Percentiles rank a stretch among this genome's conserved stretches.
Conservation (phyloP, 2,888 invertebrate species). For the Hypomecis punctinalis region DNA sequence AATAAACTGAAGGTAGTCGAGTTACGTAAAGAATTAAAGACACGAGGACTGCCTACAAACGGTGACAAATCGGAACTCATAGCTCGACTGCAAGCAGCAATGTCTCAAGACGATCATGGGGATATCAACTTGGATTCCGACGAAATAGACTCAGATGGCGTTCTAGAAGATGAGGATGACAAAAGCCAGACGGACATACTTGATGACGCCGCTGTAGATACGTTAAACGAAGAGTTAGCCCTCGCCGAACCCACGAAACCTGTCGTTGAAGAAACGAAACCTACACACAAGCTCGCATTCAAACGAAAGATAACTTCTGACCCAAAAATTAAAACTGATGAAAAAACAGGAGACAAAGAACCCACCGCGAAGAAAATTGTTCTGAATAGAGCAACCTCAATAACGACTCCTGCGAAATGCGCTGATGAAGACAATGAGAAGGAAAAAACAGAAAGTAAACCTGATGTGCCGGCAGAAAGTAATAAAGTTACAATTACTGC, state of each 20-base stretch:
- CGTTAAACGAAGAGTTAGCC: constrained; percentile 73
- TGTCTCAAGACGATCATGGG: constrained; percentile 76
- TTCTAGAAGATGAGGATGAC: constrained; percentile 84
- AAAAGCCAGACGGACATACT: constrained; percentile 76
- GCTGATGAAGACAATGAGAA: constrained; percentile 38
- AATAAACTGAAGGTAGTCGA: constrained; percentile 90
- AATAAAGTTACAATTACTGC: constrained; percentile 73
- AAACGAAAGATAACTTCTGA: constrained; percentile 70
- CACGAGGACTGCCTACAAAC: constrained; percentile 88
- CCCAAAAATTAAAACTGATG: constrained; percentile 55
- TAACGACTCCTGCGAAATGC: constrained; percentile 55
- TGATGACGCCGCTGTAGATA: constrained; percentile 70
- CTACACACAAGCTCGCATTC: constrained; percentile 42
- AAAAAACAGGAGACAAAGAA: constrained; percentile 67
- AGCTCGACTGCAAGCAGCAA: constrained; percentile 88
- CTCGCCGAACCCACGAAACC: constrained; percentile 63
- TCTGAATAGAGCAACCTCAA: constrained; percentile 82
- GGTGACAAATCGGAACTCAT: constrained; percentile 94
- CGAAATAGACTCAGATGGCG: constrained; percentile 82
- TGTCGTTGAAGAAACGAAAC: constrained; percentile 55
- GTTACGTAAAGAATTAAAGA: constrained; percentile 92
- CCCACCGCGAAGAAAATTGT: constrained; percentile 86
- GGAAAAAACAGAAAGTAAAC: constrained; percentile 50
- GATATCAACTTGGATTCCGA: constrained; percentile 77
- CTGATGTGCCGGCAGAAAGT: constrained; percentile 50